phyloP scores from a whole-genome alignment of 2,113 vertebrate genomes.

The Corythoichthys haematopterus region DNA sequence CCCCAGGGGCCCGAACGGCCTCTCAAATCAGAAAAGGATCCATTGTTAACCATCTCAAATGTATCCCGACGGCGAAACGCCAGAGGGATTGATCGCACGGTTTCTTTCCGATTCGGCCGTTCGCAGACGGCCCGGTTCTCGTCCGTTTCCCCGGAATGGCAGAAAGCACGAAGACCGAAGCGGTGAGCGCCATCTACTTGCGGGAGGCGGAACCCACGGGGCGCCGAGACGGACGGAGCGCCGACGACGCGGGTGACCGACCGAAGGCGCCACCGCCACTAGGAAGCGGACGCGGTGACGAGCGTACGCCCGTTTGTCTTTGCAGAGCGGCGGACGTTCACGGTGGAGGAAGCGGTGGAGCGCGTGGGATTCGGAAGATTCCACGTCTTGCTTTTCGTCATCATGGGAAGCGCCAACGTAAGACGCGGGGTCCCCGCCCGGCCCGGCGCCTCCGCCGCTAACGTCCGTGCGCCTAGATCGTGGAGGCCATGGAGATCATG shows the following conservation, averaged over 20 bases:
- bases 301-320: background rate
- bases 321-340: conserved; percentile 73
- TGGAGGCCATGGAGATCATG: conserved; percentile 98
- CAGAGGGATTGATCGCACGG: too few species aligned
- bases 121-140: too few species aligned
- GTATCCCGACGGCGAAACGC: too few species aligned
- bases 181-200: conserved; percentile 70
- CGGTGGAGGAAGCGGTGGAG: conserved; percentile 88
- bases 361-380: conserved; percentile 88
- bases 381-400: conserved; percentile 83
- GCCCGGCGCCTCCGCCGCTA: too few species aligned
- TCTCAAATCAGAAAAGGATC: too few species aligned
- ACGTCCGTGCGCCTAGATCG: conserved; percentile 68
- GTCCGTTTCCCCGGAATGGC: conserved; percentile 17
- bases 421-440: background rate
- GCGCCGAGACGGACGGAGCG: conserved; percentile 5
- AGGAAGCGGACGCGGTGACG: too few species aligned
- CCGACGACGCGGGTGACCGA: conserved; percentile 13
- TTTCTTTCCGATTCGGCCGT: too few species aligned
- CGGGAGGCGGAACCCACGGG: conserved; percentile 63
- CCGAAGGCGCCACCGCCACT: too few species aligned
- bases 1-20: too few species aligned
- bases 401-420: conserved; percentile 91
- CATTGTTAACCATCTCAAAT: too few species aligned
- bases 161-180: conserved; percentile 56